A percentile compares a stretch with the other conserved stretches of the same genome.
Conservation (phyloP, 2,797 vertebrate species). For the Chelonia mydas region DNA sequence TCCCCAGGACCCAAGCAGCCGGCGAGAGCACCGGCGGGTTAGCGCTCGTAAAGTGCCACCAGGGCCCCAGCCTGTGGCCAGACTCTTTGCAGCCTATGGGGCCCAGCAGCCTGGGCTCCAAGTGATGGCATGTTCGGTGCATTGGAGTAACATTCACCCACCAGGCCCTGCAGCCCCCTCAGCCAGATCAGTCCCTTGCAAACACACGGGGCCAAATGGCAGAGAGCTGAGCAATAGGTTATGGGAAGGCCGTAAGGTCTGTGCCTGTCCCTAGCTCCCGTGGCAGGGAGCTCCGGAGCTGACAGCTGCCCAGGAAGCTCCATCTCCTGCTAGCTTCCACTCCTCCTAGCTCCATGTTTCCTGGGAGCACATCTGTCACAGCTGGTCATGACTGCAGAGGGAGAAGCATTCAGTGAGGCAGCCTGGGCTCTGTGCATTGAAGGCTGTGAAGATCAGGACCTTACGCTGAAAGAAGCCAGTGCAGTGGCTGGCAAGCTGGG, state of each 20-base stretch:
- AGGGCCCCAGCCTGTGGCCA: not conserved
- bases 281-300: not conserved
- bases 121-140: fast-evolving
- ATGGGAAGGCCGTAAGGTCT: not conserved
- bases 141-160: not conserved
- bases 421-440: not conserved
- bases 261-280: not conserved
- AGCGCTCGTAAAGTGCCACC: not conserved
- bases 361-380: not conserved
- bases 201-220: not conserved
- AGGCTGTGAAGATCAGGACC: not conserved
- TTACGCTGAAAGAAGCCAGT: not conserved
- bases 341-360: fast-evolving
- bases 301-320: fast-evolving
- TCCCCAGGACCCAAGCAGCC: not conserved
- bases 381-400: not conserved
- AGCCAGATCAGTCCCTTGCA: not conserved
- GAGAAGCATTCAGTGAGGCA: not conserved
- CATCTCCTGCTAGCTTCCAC: not conserved
- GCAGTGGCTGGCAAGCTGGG: not conserved
- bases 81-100: not conserved
- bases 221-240: not conserved
- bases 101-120: not conserved
- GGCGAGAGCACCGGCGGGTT: not conserved
- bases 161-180: not conserved